A percentile compares a stretch with the other conserved stretches of the same genome.
Conservation (phyloP, 53 echinoderm and acorn worm species). For the Stichopus horrens region DNA sequence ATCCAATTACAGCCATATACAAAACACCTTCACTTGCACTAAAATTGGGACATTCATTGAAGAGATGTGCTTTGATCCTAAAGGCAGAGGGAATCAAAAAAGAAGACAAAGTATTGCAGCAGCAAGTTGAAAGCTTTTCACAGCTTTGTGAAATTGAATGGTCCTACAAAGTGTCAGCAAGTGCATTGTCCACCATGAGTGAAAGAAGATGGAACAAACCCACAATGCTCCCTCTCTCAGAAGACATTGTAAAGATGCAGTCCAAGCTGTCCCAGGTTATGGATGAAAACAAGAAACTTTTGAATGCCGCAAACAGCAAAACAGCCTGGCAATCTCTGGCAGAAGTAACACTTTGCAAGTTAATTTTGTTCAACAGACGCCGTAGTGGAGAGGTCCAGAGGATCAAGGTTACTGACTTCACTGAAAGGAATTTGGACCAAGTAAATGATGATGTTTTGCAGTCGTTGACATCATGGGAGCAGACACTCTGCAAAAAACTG, state of each 20-base stretch:
- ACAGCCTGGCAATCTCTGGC: neutral
- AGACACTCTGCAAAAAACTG: constrained; percentile 24
- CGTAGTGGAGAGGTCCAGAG: constrained; percentile 32
- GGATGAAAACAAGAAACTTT: neutral
- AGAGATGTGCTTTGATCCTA: neutral
- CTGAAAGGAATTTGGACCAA: neutral
- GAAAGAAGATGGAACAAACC: constrained; percentile 31
- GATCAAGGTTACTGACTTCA: constrained; percentile 26
- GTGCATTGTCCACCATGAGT: constrained; percentile 1
- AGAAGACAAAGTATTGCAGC: neutral
- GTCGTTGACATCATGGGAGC: constrained; percentile 24
- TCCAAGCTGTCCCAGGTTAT: neutral
- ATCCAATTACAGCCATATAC: constrained; percentile 15
- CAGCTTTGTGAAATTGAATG: neutral
- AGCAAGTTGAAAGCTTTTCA: neutral
- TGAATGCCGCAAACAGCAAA: neutral
- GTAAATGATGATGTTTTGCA: neutral
- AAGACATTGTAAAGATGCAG: constrained; percentile 21
- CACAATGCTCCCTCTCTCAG: constrained; percentile 23
- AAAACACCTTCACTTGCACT: constrained; percentile 45
- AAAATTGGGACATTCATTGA: constrained; percentile 46
- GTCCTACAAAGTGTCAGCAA: neutral
- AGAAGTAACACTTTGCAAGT: constrained; percentile 1
- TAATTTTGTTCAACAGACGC: constrained; percentile 46
- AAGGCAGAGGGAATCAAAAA: neutral